phyloP scores from a whole-genome alignment of 2,113 vertebrate species.

The Syrmaticus mikado region DNA sequence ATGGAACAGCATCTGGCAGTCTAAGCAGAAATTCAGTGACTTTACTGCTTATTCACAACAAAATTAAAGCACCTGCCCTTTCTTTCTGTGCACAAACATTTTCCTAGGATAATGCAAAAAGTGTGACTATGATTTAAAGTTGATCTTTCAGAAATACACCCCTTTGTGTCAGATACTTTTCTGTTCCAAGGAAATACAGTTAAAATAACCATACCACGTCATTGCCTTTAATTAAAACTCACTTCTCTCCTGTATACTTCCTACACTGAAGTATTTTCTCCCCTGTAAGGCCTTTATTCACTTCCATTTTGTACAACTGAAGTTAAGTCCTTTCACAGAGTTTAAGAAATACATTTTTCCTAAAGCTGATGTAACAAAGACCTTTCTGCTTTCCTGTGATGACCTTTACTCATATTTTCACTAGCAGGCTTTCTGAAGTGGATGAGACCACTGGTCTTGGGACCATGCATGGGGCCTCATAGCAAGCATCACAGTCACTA shows the following conservation, averaged over 20 bases:
- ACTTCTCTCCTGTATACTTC: not conserved
- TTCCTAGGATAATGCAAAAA: not conserved
- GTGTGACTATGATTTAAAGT: not conserved
- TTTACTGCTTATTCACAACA: not conserved
- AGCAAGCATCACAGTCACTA: not conserved
- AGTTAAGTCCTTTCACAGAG: not conserved
- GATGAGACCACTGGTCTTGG: not conserved
- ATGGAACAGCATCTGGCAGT: not conserved
- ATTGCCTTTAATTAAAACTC: not conserved
- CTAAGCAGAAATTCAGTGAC: not conserved
- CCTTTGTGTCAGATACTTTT: not conserved
- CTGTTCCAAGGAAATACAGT: not conserved
- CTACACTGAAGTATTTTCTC: not conserved
- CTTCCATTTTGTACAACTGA: not conserved
- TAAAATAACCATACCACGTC: not conserved
- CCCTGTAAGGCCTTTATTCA: not conserved
- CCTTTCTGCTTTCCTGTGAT: not conserved
- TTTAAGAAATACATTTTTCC: not conserved
- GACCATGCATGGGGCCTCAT: not conserved
- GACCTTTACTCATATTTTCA: not conserved
- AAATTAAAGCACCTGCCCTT: not conserved
- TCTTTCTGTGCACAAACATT: not conserved
- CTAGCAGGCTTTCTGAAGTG: not conserved
- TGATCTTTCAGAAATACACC: not conserved
- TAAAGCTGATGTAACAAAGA: not conserved